Evolutionary conservation across 2,888 invertebrate species (phyloP), one percentile per base, ranked within the genome.

Genomic region (Heliothis peltigera): DNA sequence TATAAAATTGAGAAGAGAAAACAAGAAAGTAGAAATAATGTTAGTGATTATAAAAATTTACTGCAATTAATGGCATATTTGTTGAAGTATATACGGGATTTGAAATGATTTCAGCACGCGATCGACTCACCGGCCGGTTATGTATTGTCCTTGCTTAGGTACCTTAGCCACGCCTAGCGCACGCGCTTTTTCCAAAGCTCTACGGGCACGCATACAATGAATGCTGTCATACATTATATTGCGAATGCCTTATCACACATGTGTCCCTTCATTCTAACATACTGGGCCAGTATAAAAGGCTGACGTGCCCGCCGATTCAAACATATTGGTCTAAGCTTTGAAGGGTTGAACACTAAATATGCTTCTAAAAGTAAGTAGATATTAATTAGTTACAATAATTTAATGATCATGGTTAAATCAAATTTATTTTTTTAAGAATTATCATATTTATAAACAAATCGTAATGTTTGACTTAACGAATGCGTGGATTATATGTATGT

Each of bases 331-430:
- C 81, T 70, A 79, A 89, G 84, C 87, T 85, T 87, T 84, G 81
- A 79, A 81, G 87, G 82, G 80, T 86, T 80, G 62, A 84, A 86
- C 84, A 84, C 80, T 77, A 17, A 42, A 82, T 75, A 94, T 92
- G 92, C 81, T 92, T 81, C 56, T 89, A 67, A 92, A 93, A 91
- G 94, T 94, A 83, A 93, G 92, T 88, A 65, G 22, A 18, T n/a
- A 39, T n/a, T 39, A 5, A 32, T 28, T 28, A 10, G 10, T 28
- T 28, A 28, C 8, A 28, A 28, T 32, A n/a, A n/a, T n/a, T n/a
- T 32, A 12, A 32, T 32, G 32, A 10, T 32, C 12, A 12, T 32
- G 32, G 32, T 32, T 10, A 10, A 10, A 10, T 10, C 10, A 8
- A 12, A 32, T 12, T 32, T n/a, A n/a, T n/a, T n/a, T n/a, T n/a